A percentile compares a stretch with the other conserved stretches of the same genome.
Conservation (phyloP, 1,140 invertebrate species). For the Ceratina calcarata region DNA sequence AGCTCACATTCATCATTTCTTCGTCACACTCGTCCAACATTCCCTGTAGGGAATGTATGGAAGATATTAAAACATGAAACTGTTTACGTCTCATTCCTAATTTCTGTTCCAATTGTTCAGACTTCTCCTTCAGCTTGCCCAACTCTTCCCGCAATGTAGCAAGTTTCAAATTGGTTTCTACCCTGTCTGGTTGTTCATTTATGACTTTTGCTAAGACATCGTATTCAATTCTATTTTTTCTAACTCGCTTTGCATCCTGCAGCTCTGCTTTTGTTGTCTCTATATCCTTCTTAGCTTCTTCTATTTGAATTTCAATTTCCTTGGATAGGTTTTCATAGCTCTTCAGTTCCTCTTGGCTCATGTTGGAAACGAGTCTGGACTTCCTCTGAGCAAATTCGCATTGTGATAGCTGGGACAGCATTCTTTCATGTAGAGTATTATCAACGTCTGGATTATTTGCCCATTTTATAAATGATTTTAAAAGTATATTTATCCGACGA, state of each 20-base stretch:
- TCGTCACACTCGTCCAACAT: slow-evolving; percentile 86
- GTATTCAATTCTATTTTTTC: slow-evolving; percentile 95
- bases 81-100: slow-evolving; percentile 92
- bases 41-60: slow-evolving; percentile 88
- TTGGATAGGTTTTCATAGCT: slow-evolving; percentile 91
- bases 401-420: slow-evolving; percentile 90
- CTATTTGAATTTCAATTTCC: slow-evolving; percentile 89
- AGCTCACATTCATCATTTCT: slow-evolving; percentile 82
- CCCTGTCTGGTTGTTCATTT: slow-evolving; percentile 92
- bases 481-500: slow-evolving; percentile 89
- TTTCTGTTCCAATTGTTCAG: slow-evolving; percentile 87
- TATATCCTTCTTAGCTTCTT: slow-evolving; percentile 88
- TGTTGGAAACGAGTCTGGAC: slow-evolving; percentile 88
- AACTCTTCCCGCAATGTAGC: slow-evolving; percentile 88
- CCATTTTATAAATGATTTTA: slow-evolving; percentile 96
- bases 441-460: slow-evolving; percentile 85
- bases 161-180: slow-evolving; percentile 89
- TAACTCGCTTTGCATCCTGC: slow-evolving; percentile 89
- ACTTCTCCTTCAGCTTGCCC: slow-evolving; percentile 83
- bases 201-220: slow-evolving; percentile 95
- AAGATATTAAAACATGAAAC: slow-evolving; percentile 92
- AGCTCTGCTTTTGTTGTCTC: slow-evolving; percentile 88
- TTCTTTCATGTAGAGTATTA: slow-evolving; percentile 87
- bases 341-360: slow-evolving; percentile 91
- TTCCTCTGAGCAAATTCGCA: slow-evolving; percentile 94